Evolutionary conservation across 2,113 vertebrate genomes (phyloP).

Genomic region (Thoracochromis brauschi): DNA sequence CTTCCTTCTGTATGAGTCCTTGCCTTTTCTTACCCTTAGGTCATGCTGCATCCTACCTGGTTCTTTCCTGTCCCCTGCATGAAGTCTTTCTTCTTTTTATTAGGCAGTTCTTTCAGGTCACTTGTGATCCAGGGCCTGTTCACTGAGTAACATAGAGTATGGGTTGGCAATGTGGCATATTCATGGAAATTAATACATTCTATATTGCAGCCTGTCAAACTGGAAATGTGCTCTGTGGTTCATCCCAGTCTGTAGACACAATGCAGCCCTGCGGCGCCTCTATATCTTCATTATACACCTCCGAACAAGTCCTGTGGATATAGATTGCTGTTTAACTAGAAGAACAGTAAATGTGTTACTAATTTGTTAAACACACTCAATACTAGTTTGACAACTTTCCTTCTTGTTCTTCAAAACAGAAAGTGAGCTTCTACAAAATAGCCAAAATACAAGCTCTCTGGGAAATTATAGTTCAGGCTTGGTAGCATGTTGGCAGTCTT

Average conservation of each 20-base stretch:
- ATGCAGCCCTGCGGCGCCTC: not conserved
- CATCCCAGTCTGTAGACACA: not conserved
- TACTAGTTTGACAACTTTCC: not conserved
- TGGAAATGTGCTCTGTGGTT: not conserved
- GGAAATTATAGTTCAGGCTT: not conserved
- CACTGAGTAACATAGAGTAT: not conserved
- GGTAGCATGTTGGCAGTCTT: not conserved
- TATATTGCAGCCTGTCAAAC: not conserved
- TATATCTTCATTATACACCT: not conserved
- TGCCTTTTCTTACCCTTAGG: not conserved
- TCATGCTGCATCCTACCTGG: accelerated
- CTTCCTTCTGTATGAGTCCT: not conserved
- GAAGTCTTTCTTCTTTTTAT: not conserved
- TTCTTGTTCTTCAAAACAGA: not conserved
- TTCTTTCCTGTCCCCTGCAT: accelerated
- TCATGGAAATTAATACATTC: not conserved
- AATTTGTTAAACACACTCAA: not conserved
- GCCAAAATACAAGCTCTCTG: not conserved
- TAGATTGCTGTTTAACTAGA: not conserved
- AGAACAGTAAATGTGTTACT: not conserved
- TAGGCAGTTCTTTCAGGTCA: accelerated
- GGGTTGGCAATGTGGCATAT: not conserved
- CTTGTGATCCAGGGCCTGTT: not conserved
- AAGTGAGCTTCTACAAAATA: not conserved
- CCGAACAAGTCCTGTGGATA: accelerated